Evolutionary conservation across 2,797 vertebrate species (phyloP), one percentile per base, ranked within the genome.

Genomic region (Hipposideros larvatus): DNA sequence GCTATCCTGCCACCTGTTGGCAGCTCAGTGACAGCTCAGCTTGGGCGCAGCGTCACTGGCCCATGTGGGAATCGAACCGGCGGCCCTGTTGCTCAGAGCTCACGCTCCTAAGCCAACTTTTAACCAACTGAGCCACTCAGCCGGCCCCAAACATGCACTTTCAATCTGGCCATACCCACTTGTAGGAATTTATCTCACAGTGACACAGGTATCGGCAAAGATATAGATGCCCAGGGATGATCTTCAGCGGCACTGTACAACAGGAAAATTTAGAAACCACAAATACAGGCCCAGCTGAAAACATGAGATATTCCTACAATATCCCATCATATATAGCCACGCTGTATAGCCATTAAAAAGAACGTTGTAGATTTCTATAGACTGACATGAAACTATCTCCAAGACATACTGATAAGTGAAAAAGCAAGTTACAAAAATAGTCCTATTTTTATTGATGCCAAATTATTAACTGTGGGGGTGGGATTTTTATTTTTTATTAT

Each of bases 391-490:
- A 85, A 95, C 86, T 26, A 91, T 83, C 68, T 75, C 53, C 14
- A 93, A 82, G 34, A 93, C 57, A 89, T 53, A 95, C 19, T 80
- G 26, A 10, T 89, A 85, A 88, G 41, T 90, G 41, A 88, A 94
- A 91, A 55, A 53, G 46, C 28, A 95, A 94, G 68, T 57, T 90
- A 26, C 14, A 90, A 87, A 96, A 85, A 68, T 14, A 68, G 65
- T 66, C 37, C 15, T 55, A 87, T 93, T 95, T 95, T 94, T 71
- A 89, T 1, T 94, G 37, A 48, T 83, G 53, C 22, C 78, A 91
- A 87, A 66, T 88, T 87, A 89, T 87, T 77, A 88, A 61, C 15
- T 74, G n/a, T 65, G 13, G 34, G 68, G n/a, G 28, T 51, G 8
- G n/a, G 8, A 34, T 59, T 94, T 92, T 80, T 68, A 90, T 21